A percentile compares a stretch with the other conserved stretches of the same genome.
phyloP scores from a whole-genome alignment of 2,888 invertebrate genomes.

The Cistogaster globosa region DNA sequence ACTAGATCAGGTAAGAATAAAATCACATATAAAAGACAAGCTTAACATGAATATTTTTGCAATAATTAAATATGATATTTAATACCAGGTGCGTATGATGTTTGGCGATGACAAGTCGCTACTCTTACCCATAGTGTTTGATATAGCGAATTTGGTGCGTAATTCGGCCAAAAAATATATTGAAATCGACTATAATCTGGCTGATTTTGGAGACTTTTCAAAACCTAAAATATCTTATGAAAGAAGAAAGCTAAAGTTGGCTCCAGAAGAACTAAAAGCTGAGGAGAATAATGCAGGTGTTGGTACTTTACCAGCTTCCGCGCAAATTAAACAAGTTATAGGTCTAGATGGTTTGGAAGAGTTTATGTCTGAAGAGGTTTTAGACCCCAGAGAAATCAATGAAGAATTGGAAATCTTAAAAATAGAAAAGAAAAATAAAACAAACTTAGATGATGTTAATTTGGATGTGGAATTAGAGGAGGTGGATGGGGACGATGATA shows the following conservation, averaged over 20 bases:
- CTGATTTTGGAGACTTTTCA: slow-evolving; percentile 70
- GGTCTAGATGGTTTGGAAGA: slow-evolving; percentile 75
- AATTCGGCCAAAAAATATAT: slow-evolving; percentile 83
- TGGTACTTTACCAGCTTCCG: slow-evolving; percentile 72
- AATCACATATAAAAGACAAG: not conserved
- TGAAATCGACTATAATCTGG: slow-evolving; percentile 72
- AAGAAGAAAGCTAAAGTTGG: slow-evolving; percentile 74
- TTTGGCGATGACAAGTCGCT: slow-evolving; percentile 85
- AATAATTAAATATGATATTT: not conserved
- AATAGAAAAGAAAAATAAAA: slow-evolving; percentile 24
- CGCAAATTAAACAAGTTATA: slow-evolving; percentile 15
- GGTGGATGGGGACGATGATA: not conserved
- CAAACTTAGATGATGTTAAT: not conserved
- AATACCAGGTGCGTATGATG: slow-evolving; percentile 85
- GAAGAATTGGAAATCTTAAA: slow-evolving; percentile 76
- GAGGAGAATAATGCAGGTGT: slow-evolving; percentile 71
- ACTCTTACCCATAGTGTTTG: slow-evolving; percentile 86
- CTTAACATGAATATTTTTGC: not conserved
- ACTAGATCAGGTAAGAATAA: slow-evolving; percentile 84
- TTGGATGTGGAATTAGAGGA: not conserved
- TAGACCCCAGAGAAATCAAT: slow-evolving; percentile 80
- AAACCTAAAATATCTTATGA: slow-evolving; percentile 66
- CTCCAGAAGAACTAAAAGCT: slow-evolving; percentile 69
- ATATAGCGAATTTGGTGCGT: slow-evolving; percentile 86
- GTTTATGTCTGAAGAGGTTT: slow-evolving; percentile 77